These are phyloP conservation scores for Sinosuthora webbiana DNA, from an alignment of 2,113 vertebrate genomes.

Conservation along the genomic window DNA sequence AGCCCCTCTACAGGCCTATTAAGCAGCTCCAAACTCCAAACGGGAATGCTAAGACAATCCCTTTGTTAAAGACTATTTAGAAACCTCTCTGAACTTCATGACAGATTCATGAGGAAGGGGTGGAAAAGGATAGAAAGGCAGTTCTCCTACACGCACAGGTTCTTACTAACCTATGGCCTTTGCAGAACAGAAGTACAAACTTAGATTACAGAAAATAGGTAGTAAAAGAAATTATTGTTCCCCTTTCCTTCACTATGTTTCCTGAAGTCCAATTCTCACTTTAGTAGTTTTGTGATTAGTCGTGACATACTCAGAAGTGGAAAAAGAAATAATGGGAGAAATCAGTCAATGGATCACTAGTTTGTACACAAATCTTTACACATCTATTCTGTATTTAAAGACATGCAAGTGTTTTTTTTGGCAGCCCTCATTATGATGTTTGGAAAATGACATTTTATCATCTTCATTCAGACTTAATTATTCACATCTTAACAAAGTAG, in stretches of 20 bases:
- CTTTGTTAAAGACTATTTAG: background rate
- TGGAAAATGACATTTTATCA: background rate
- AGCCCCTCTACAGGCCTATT: background rate
- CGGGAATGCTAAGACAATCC: background rate
- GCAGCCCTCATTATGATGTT: background rate
- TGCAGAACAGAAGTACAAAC: background rate
- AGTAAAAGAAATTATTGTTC: background rate
- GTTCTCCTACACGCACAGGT: fast-evolving
- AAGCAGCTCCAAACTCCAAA: background rate
- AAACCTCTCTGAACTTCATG: background rate
- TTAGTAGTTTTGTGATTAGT: background rate
- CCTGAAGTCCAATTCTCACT: background rate
- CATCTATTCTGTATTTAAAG: background rate
- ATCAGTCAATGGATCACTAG: background rate
- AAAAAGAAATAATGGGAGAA: background rate
- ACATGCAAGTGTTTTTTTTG: background rate
- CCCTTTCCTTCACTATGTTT: background rate
- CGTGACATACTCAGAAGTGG: background rate
- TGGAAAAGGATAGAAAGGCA: background rate
- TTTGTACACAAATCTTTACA: background rate
- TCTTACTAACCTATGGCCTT: background rate
- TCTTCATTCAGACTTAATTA: background rate
- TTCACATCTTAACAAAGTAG: background rate
- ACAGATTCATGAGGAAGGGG: background rate
- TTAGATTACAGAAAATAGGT: background rate